phyloP scores from a whole-genome alignment of 1,140 invertebrate species.

The Delia radicum region DNA sequence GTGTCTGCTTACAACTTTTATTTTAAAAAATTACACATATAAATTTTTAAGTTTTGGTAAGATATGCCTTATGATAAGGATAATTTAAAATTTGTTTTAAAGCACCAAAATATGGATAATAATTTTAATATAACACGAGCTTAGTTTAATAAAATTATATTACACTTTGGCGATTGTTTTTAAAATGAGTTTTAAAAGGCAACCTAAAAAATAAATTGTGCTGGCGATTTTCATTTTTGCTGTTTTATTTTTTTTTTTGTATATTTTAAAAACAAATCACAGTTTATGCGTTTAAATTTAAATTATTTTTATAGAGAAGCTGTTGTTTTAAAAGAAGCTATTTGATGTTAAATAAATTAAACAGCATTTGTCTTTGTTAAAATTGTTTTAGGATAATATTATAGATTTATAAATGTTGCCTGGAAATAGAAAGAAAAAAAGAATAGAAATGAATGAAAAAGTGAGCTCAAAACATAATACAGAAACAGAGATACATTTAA shows the following conservation, averaged over 20 bases:
- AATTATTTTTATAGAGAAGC: neutral
- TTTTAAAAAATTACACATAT: no score
- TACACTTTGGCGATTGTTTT: neutral
- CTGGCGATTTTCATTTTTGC: neutral
- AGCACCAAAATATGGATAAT: neutral
- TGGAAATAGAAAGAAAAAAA: neutral
- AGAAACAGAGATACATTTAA: no score
- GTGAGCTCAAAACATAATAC: neutral
- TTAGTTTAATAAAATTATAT: no score
- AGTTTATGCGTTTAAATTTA: neutral
- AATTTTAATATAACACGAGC: no score
- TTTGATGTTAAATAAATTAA: neutral
- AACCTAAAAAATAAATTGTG: neutral
- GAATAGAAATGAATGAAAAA: neutral
- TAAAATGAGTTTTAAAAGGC: neutral
- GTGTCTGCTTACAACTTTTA: neutral
- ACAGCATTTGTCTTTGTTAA: neutral
- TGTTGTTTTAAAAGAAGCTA: neutral
- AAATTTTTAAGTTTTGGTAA: neutral
- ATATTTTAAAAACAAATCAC: constrained; percentile 14
- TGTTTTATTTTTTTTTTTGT: no score
- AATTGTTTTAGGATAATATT: neutral
- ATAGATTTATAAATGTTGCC: constrained; percentile 7
- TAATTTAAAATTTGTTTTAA: neutral
- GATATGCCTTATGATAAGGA: neutral